Conservation (phyloP, 2,888 invertebrate species). For the Diarsia rubi region DNA sequence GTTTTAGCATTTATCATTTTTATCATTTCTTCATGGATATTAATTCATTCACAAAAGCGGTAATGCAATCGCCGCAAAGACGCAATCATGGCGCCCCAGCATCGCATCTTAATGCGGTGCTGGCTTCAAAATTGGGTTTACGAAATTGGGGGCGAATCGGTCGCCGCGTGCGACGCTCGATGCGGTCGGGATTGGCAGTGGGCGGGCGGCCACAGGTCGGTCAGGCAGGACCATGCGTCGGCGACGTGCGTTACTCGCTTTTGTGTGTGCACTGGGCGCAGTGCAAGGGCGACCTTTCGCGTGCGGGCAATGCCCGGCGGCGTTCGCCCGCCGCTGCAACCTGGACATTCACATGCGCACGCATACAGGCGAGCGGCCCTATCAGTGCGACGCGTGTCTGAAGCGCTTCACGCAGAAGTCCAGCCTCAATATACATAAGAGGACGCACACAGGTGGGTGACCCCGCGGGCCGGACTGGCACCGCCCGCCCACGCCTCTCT, state of each 20-base stretch:
- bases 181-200: conserved; percentile 78
- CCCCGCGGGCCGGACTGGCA: conserved; percentile 87
- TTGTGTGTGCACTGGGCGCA: conserved; percentile 91
- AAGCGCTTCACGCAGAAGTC: conserved; percentile 96
- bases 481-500: conserved; percentile 81
- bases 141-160: conserved; percentile 76
- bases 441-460: conserved; percentile 93
- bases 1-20: conserved; percentile 82
- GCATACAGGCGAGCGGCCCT: conserved; percentile 92
- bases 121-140: conserved; percentile 79
- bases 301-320: conserved; percentile 88
- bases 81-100: conserved; percentile 80
- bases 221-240: conserved; percentile 78
- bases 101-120: conserved; percentile 68
- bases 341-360: conserved; percentile 90
- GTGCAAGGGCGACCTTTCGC: conserved; percentile 88
- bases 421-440: conserved; percentile 95
- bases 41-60: conserved; percentile 90
- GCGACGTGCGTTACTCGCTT: conserved; percentile 91
- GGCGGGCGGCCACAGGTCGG: conserved; percentile 75
- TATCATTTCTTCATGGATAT: conserved; percentile 89
- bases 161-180: conserved; percentile 66
- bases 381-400: conserved; percentile 94
- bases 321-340: conserved; percentile 88
- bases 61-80: conserved; percentile 90